Percentiles rank a stretch among this genome's conserved stretches.
Evolutionary conservation across 2,113 vertebrate genomes (phyloP).

Genomic region (Xyliphius kryptos): DNA sequence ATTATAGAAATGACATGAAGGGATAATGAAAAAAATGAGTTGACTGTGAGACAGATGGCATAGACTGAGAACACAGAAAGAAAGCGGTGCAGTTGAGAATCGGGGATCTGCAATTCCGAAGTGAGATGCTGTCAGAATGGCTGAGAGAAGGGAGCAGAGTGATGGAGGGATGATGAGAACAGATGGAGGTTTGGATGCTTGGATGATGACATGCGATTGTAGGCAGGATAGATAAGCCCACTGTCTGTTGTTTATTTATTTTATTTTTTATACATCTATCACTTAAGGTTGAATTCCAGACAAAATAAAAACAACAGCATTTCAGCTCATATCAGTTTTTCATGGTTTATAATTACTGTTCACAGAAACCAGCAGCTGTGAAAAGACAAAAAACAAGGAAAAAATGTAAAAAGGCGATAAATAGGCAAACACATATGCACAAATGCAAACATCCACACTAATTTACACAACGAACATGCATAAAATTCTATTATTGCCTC

Average conservation of each 20-base stretch:
- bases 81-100: constrained; percentile 13
- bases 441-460: too few species aligned
- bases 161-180: constrained; percentile 28
- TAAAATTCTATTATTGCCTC: too few species aligned
- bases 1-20: constrained; percentile 6
- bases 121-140: constrained; percentile 26
- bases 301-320: too few species aligned
- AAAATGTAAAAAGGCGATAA: too few species aligned
- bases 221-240: background rate
- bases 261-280: too few species aligned
- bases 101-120: constrained; percentile 8
- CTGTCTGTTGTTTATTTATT: background rate
- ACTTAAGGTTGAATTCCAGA: too few species aligned
- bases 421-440: too few species aligned
- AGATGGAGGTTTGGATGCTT: constrained; percentile 26
- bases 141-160: constrained; percentile 20
- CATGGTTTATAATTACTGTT: too few species aligned
- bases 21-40: constrained; percentile 14
- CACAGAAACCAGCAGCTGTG: too few species aligned
- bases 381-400: too few species aligned
- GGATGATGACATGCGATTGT: constrained; percentile 7
- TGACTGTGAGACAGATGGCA: constrained; percentile 29
- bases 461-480: too few species aligned
- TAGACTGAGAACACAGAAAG: background rate
- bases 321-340: too few species aligned